Evolutionary conservation across 2,888 invertebrate genomes (phyloP).

Genomic region (Uropetala carovei): DNA sequence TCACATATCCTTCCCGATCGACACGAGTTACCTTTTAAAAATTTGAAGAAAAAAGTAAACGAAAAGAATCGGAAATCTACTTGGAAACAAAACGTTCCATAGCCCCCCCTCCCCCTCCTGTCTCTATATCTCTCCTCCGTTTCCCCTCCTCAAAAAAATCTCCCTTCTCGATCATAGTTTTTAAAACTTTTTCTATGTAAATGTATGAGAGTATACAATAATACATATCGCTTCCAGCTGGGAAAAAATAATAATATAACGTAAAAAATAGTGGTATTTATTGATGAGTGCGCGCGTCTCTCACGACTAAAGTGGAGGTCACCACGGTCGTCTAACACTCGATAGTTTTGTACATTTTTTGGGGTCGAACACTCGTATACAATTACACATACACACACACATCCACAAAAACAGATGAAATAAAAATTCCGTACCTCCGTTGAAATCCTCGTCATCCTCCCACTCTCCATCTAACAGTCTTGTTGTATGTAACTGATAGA

Average conservation of each 20-base stretch:
- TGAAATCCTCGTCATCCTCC: background rate
- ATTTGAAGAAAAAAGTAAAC: background rate
- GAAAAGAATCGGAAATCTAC: background rate
- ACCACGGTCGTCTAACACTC: constrained; percentile 52
- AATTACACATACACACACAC: background rate
- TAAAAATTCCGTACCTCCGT: constrained; percentile 2
- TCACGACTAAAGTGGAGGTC: background rate
- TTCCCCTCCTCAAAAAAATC: constrained; percentile 3
- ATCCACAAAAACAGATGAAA: background rate
- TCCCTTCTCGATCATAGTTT: constrained; percentile 53
- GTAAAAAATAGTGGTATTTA: constrained; percentile 66
- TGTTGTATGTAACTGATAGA: too few species aligned
- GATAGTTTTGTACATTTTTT: constrained; percentile 69
- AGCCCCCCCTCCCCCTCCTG: too few species aligned
- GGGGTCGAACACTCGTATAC: constrained; percentile 63
- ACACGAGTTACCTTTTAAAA: background rate
- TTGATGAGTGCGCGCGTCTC: constrained; percentile 65
- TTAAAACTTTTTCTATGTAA: constrained; percentile 58
- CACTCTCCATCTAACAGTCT: background rate
- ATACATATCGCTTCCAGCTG: constrained; percentile 69
- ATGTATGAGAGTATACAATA: constrained; percentile 65
- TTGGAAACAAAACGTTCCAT: too few species aligned
- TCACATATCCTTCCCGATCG: constrained; percentile 48
- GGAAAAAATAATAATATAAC: constrained; percentile 65
- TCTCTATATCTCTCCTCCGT: background rate